phyloP scores from a whole-genome alignment of 2,888 invertebrate species.

The Byasa hedistus region DNA sequence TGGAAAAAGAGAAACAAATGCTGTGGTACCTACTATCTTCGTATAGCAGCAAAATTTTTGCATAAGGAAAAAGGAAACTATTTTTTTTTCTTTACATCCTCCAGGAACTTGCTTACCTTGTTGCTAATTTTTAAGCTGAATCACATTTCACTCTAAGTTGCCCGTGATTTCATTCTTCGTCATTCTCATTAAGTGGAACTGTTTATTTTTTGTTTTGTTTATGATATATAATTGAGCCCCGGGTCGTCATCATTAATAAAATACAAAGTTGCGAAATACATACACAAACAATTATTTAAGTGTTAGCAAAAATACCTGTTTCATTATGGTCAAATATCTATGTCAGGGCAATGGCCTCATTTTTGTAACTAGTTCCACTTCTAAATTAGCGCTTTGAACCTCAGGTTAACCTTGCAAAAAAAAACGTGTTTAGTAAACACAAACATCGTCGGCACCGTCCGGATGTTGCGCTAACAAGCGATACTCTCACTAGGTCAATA shows the following conservation, averaged over 20 bases:
- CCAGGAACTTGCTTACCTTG: background rate
- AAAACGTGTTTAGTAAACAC: slow-evolving; percentile 22
- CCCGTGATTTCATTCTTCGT: background rate
- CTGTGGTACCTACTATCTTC: too few species aligned
- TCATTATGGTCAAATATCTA: slow-evolving; percentile 7
- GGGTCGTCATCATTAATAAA: background rate
- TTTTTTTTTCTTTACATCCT: too few species aligned
- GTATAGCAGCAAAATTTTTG: too few species aligned
- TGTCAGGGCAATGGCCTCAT: slow-evolving; percentile 28
- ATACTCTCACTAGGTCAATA: background rate
- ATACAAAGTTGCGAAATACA: too few species aligned
- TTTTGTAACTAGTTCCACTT: slow-evolving; percentile 11
- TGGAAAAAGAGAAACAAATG: too few species aligned
- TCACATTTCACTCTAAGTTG: background rate
- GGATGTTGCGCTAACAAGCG: slow-evolving; percentile 3
- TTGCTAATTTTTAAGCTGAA: background rate
- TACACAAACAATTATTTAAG: background rate
- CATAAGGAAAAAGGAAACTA: too few species aligned
- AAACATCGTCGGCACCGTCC: background rate
- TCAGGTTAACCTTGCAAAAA: slow-evolving; percentile 23
- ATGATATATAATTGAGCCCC: background rate
- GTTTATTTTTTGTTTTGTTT: background rate
- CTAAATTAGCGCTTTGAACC: slow-evolving; percentile 17
- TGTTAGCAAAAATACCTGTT: background rate
- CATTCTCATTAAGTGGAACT: background rate